Evolutionary conservation across 2,797 vertebrate species (phyloP).

Genomic region (Sebastes minor): DNA sequence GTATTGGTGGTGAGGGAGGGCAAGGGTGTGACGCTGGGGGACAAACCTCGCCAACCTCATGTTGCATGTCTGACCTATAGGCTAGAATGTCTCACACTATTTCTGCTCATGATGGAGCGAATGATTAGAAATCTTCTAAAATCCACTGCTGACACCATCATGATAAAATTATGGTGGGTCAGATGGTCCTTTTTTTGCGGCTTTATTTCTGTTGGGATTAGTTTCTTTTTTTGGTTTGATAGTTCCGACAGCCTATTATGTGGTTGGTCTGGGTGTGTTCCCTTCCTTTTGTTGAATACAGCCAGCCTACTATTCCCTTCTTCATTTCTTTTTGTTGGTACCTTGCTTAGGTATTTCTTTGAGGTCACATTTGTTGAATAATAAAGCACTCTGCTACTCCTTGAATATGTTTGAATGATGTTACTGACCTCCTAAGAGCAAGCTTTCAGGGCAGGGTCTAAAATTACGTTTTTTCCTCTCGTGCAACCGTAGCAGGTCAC

Average conservation of each 20-base stretch:
- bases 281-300: background rate
- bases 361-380: background rate
- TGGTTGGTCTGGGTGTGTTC: background rate
- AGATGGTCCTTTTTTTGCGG: background rate
- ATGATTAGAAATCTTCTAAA: background rate
- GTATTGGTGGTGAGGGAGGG: slow-evolving; percentile 17
- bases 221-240: background rate
- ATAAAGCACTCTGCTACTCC: background rate
- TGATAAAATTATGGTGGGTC: background rate
- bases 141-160: background rate
- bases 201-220: background rate
- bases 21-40: background rate
- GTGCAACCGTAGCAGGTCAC: too few relatives aligned
- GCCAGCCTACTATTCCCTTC: background rate
- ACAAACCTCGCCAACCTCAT: slow-evolving; percentile 7
- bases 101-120: background rate
- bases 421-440: background rate
- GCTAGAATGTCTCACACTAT: background rate
- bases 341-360: background rate
- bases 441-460: background rate
- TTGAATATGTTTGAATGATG: background rate
- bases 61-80: slow-evolving; percentile 32
- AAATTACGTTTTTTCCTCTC: fast-evolving
- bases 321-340: background rate
- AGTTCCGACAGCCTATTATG: background rate